phyloP scores from a whole-genome alignment of 1,140 invertebrate genomes.

The Adoxophyes honmai region DNA sequence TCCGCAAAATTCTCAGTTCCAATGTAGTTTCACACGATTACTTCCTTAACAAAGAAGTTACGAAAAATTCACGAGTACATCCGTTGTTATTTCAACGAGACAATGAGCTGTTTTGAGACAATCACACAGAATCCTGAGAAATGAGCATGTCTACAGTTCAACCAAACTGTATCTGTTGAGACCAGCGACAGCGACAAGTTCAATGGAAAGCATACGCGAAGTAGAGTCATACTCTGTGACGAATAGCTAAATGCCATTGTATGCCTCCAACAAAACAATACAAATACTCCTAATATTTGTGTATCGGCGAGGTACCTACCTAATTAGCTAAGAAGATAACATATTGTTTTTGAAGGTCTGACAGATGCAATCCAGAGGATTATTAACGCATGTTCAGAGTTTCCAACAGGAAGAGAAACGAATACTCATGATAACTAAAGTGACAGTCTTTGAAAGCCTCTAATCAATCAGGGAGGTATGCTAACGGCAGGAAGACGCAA shows the following conservation, averaged over 20 bases:
- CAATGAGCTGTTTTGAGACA: constrained; percentile 40
- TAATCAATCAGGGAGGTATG: constrained; percentile 22
- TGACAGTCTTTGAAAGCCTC: constrained; percentile 22
- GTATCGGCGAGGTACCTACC: no score
- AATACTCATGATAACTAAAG: constrained; percentile 16
- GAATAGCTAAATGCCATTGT: no score
- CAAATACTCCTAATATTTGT: not conserved
- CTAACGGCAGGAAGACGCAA: constrained; percentile 31
- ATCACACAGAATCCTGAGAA: constrained; percentile 37
- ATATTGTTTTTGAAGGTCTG: no score
- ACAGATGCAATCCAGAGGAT: no score
- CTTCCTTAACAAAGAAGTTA: constrained; percentile 71
- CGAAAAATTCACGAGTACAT: constrained; percentile 58
- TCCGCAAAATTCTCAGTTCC: constrained; percentile 32
- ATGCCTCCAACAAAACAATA: not conserved
- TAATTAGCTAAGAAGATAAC: no score
- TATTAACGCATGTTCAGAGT: no score
- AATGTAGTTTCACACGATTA: constrained; percentile 59
- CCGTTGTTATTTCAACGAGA: constrained; percentile 35
- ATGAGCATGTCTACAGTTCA: constrained; percentile 17
- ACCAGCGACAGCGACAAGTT: constrained; percentile 20
- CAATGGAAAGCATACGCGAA: no score
- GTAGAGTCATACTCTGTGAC: no score
- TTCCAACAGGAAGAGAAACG: constrained; percentile 19
- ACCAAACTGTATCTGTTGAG: constrained; percentile 17